Percentiles rank a stretch among this genome's conserved stretches.
Conservation (phyloP, 2,797 vertebrate genomes). For the Gymnopithys bicolor region DNA sequence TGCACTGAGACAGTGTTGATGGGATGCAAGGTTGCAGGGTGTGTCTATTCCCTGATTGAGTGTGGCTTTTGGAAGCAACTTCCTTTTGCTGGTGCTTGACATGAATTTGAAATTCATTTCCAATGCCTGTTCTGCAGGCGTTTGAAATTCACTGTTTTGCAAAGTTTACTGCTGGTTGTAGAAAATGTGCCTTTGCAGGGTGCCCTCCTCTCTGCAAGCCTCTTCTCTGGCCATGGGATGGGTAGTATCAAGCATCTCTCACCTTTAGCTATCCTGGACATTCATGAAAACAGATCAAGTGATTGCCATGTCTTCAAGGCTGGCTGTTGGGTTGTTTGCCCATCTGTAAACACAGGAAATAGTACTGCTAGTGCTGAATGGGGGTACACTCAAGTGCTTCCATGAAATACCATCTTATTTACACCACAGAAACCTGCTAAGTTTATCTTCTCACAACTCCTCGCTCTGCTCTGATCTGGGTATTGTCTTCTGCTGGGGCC, state of each 20-base stretch:
- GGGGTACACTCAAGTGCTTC: neutral
- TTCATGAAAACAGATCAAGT: neutral
- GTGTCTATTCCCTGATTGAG: constrained; percentile 6
- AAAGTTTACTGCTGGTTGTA: neutral
- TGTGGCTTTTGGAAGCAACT: neutral
- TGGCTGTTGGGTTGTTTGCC: neutral
- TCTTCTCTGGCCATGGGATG: neutral
- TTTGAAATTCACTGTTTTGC: neutral
- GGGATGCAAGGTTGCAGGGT: neutral
- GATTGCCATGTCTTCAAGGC: neutral
- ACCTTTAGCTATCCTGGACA: neutral
- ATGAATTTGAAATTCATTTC: constrained; percentile 18
- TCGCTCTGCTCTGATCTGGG: accelerated
- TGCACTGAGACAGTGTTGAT: neutral
- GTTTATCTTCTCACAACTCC: neutral
- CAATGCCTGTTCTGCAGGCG: neutral
- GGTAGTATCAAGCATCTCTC: neutral
- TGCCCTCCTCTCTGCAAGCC: neutral
- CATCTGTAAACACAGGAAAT: neutral
- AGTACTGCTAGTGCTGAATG: neutral
- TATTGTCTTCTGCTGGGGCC: accelerated
- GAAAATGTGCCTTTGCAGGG: neutral
- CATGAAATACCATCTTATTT: neutral
- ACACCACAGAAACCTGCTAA: neutral
- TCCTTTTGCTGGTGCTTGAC: neutral